phyloP scores from a whole-genome alignment of 2,113 vertebrate genomes.

The Podarcis muralis region DNA sequence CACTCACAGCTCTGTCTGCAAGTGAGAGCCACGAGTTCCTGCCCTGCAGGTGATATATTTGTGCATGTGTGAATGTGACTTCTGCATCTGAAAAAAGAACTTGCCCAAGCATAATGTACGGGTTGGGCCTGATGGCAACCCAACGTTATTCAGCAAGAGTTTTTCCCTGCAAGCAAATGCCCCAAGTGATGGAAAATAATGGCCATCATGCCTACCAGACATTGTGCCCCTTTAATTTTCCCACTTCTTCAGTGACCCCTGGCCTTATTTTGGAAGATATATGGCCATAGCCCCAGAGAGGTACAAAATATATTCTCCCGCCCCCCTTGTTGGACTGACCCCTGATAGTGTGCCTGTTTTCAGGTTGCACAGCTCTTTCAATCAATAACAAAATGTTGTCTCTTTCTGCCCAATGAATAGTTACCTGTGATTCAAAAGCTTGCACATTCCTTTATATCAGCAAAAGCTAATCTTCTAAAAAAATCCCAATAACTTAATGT shows the following conservation, averaged over 20 bases:
- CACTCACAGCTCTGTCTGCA: neutral
- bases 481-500: no score
- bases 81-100: neutral
- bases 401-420: neutral
- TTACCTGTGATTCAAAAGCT: neutral
- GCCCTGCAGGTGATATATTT: neutral
- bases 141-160: neutral
- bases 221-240: neutral
- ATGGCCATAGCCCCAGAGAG: neutral
- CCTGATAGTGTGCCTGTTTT: neutral
- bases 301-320: no score
- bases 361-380: neutral
- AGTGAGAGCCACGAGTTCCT: neutral
- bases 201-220: neutral
- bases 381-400: neutral
- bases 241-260: neutral
- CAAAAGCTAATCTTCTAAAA: neutral
- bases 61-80: neutral
- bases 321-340: neutral
- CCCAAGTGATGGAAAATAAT: no score
- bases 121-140: neutral
- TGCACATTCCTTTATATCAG: neutral
- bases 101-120: neutral
- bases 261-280: no score
- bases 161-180: neutral